phyloP scores from a whole-genome alignment of 2,888 invertebrate genomes.

The Phyto melanocephala region DNA sequence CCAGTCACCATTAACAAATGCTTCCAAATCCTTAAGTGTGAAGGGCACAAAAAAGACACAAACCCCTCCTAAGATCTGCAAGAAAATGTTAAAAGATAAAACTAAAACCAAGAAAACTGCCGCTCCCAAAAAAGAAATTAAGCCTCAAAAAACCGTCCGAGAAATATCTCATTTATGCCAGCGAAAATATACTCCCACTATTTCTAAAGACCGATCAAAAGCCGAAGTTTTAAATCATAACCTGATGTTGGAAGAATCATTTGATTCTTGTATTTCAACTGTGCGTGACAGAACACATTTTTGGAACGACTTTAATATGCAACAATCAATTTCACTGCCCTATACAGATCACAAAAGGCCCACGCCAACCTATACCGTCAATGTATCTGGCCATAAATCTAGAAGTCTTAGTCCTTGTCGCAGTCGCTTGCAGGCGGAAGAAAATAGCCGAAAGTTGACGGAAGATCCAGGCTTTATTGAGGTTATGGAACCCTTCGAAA shows the following conservation, averaged over 20 bases:
- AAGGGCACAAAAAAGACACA: background rate
- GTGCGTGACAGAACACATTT: constrained; percentile 85
- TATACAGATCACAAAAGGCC: constrained; percentile 81
- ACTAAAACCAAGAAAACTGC: constrained; percentile 45
- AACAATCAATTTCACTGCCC: constrained; percentile 70
- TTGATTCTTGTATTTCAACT: constrained; percentile 78
- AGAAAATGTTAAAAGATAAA: constrained; percentile 66
- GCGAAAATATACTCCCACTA: constrained; percentile 11
- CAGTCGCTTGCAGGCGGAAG: constrained; percentile 48
- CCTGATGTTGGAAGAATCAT: constrained; percentile 4
- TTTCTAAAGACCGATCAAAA: background rate
- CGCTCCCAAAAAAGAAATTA: constrained; percentile 13
- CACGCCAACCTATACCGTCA: constrained; percentile 81
- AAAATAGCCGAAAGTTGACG: constrained; percentile 26
- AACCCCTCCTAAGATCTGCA: constrained; percentile 42
- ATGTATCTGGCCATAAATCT: constrained; percentile 79
- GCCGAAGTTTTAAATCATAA: constrained; percentile 7
- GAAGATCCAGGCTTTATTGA: constrained; percentile 53
- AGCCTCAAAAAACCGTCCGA: background rate
- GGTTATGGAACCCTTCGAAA: constrained; percentile 72
- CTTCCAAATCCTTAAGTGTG: background rate
- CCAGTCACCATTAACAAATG: constrained; percentile 68
- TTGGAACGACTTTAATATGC: constrained; percentile 80
- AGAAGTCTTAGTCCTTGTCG: constrained; percentile 76
- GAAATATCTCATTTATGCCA: constrained; percentile 29